Conservation (phyloP, 2,113 vertebrate species). For the Phainopepla nitens region DNA sequence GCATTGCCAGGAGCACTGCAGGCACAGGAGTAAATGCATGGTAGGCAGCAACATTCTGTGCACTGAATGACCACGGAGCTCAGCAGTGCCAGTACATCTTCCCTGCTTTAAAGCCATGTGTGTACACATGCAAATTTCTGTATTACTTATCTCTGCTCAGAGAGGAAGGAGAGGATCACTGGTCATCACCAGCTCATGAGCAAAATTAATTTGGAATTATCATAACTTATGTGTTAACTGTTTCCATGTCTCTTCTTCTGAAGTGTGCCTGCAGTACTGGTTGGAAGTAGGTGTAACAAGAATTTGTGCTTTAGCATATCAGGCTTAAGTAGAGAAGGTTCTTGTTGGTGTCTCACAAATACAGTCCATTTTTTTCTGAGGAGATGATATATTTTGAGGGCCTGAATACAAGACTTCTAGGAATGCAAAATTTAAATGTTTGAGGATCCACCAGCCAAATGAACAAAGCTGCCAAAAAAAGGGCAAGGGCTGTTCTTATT, state of each 20-base stretch:
- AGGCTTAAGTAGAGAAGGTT: background rate
- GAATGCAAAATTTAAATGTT: background rate
- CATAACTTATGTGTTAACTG: background rate
- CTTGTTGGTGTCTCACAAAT: background rate
- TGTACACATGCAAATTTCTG: background rate
- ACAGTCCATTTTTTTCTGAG: background rate
- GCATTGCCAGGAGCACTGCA: background rate
- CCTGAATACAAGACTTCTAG: background rate
- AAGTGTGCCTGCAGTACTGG: background rate
- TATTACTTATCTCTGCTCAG: background rate
- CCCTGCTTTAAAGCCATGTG: background rate
- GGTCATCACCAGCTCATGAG: background rate
- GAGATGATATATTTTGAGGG: background rate
- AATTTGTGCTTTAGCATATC: background rate
- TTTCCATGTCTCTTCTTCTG: background rate
- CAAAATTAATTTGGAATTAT: background rate
- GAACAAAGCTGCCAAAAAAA: background rate
- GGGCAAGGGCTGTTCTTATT: background rate
- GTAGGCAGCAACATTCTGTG: background rate
- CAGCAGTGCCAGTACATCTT: accelerated
- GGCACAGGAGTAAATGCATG: background rate
- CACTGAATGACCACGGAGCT: background rate
- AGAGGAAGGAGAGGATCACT: background rate
- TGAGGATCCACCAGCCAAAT: background rate
- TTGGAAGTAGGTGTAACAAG: background rate